Base-by-base conservation (phyloP, 2,888 invertebrate genomes). In the Galeopsomyia nigrocyanea region DNA sequence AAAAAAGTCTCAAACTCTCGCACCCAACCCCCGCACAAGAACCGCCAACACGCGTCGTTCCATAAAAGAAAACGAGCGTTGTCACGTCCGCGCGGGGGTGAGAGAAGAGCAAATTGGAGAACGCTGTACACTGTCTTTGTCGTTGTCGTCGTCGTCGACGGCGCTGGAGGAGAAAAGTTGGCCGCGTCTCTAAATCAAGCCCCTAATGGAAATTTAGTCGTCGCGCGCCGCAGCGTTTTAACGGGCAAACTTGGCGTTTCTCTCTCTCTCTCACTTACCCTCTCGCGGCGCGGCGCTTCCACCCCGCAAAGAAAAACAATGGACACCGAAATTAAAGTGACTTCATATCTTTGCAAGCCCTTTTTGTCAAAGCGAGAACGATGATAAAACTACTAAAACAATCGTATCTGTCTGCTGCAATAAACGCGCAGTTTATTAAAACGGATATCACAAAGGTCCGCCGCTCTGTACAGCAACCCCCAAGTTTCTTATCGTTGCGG, bases 131-230 rank as follows among this genome's bases (percentile, higher is more conserved):
- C 31, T 58, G 53, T 53, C 56, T 17, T 14, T 19, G 17, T 19
- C 19, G 19, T 51, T 51, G n/a, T n/a, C n/a, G n/a, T n/a, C n/a
- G n/a, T n/a, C 14, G 14, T 49, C 47, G 49, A 7, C n/a, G 16
- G 13, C 55, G 55, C 10, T 2, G 55, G 50, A 22, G n/a, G 49
- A 63, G 21, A 57, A 57, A 57, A 10, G 57, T 39, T 56, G 26
- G 46, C 19, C 22, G 31, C 26, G 47, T 21, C 63, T 53, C 67
- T 70, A 72, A 72, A 75, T 75, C 75, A 75, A 69, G 69, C 63
- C 26, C 26, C 69, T 75, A 75, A 75, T 72, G 69, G 72, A 73
- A 75, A 75, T 75, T 75, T 75, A 75, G 75, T 73, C 69, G 72
- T 65, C 51, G 71, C 58, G 64, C 5, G 2, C 3, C 5, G 5